phyloP scores from a whole-genome alignment of 2,888 invertebrate species.

The Xanthorhoe designata region DNA sequence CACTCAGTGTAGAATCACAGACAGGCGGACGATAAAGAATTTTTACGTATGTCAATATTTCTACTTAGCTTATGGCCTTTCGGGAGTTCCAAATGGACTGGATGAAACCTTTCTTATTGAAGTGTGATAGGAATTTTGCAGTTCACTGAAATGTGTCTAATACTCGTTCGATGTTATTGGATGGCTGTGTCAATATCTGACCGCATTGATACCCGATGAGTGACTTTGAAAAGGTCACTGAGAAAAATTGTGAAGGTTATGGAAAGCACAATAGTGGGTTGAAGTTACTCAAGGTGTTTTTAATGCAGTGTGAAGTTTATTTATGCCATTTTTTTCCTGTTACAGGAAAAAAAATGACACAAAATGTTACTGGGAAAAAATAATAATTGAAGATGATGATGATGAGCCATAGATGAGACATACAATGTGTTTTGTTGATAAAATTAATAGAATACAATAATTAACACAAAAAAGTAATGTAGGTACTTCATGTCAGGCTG shows the following conservation, averaged over 20 bases:
- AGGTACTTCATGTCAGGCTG: too few species aligned
- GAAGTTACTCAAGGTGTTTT: neutral
- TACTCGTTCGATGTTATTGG: neutral
- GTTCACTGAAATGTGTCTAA: constrained; percentile 6
- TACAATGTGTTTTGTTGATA: too few species aligned
- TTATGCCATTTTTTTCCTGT: too few species aligned
- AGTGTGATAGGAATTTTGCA: constrained; percentile 28
- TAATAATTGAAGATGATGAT: neutral
- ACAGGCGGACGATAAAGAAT: constrained; percentile 24
- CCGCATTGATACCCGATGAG: neutral
- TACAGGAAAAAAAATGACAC: too few species aligned
- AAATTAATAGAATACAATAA: too few species aligned
- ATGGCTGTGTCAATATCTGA: neutral
- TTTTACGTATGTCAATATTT: constrained; percentile 36
- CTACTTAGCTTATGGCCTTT: constrained; percentile 28
- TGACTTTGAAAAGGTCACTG: neutral
- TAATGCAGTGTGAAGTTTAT: too few species aligned
- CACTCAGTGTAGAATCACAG: constrained; percentile 17
- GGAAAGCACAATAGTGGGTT: neutral
- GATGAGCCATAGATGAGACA: neutral
- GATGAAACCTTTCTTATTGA: constrained; percentile 10
- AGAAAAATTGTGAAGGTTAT: neutral
- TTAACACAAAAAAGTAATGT: too few species aligned
- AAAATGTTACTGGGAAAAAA: too few species aligned
- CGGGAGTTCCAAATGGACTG: constrained; percentile 18